Evolutionary conservation across 2,113 vertebrate genomes (phyloP).

Genomic region (Malurus melanocephalus): DNA sequence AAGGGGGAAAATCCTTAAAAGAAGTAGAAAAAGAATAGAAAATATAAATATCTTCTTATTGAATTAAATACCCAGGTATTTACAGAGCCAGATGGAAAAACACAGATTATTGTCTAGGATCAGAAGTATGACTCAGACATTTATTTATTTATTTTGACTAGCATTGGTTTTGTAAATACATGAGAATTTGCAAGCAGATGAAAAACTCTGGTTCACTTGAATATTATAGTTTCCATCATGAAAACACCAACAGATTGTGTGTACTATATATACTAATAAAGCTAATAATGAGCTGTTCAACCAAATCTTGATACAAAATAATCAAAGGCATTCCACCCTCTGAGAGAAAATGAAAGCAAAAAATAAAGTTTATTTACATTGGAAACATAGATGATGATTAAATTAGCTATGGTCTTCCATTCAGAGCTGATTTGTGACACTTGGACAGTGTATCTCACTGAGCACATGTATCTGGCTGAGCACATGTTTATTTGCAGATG

Average conservation of each 20-base stretch:
- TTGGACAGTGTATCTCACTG: background rate
- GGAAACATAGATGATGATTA: background rate
- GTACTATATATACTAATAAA: slow-evolving; percentile 2
- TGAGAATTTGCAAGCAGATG: slow-evolving; percentile 6
- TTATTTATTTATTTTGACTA: slow-evolving; percentile 31
- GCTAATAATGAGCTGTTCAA: slow-evolving; percentile 8
- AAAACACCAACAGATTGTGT: background rate
- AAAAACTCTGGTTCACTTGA: slow-evolving; percentile 4
- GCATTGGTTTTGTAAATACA: slow-evolving; percentile 15
- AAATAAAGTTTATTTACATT: background rate
- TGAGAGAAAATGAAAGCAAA: background rate
- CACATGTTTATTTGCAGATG: background rate
- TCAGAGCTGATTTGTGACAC: background rate
- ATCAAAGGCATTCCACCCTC: background rate
- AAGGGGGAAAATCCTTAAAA: background rate
- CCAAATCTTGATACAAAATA: slow-evolving; percentile 1
- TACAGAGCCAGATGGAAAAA: slow-evolving; percentile 14
- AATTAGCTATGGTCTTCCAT: background rate
- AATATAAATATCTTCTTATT: slow-evolving; percentile 32
- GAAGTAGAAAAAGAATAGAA: background rate
- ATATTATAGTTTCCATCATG: background rate
- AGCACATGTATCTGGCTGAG: background rate
- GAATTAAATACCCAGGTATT: slow-evolving; percentile 30
- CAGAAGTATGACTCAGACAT: background rate
- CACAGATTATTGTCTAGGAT: background rate